Evolutionary conservation across 2,888 invertebrate species (phyloP).

Genomic region (Anthophora plumipes): DNA sequence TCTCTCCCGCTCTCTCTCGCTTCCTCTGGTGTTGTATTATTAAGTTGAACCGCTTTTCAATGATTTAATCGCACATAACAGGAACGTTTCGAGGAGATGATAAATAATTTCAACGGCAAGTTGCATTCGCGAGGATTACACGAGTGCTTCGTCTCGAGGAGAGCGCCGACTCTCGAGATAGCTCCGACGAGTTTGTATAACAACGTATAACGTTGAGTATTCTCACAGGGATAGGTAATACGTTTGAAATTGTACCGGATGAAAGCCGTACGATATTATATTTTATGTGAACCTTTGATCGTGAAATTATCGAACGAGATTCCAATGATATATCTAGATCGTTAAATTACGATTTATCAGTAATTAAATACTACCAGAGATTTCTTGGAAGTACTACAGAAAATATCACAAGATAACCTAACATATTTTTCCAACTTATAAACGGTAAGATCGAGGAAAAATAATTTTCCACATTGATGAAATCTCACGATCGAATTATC

Average conservation of each 20-base stretch:
- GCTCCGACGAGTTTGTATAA: not conserved
- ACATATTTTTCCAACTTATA: too few species aligned
- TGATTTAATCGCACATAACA: slow-evolving; percentile 17
- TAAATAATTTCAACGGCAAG: slow-evolving; percentile 29
- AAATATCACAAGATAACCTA: too few species aligned
- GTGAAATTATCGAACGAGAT: not conserved
- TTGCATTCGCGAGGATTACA: slow-evolving; percentile 19
- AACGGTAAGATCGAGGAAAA: too few species aligned
- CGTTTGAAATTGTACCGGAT: slow-evolving; percentile 10
- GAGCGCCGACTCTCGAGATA: not conserved
- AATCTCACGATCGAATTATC: not conserved
- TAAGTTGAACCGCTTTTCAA: not conserved
- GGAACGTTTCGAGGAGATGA: not conserved
- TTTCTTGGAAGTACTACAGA: not conserved
- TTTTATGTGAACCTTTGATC: not conserved
- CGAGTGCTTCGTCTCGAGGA: not conserved
- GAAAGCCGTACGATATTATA: not conserved
- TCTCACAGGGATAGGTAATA: not conserved
- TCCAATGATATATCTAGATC: not conserved
- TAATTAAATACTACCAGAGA: not conserved
- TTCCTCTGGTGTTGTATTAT: not conserved
- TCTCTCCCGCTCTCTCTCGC: too few species aligned
- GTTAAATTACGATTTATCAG: too few species aligned
- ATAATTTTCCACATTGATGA: too few species aligned
- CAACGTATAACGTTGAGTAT: not conserved